Base-by-base conservation (phyloP, 2,797 vertebrate species). In the Anas acuta region DNA sequence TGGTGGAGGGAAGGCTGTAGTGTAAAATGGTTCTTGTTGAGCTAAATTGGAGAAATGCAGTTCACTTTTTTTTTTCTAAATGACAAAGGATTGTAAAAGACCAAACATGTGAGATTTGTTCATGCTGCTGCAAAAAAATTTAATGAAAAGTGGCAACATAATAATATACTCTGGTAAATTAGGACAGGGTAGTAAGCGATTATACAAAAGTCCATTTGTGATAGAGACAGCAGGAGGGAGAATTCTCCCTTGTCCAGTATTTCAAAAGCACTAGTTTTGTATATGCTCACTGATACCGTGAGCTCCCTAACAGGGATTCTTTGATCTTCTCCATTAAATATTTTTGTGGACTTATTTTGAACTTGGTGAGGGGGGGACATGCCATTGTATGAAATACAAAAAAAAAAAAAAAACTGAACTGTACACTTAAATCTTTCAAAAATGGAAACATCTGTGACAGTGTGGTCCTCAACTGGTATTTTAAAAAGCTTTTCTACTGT, bases 321-420 rank as follows among this genome's bases (percentile, higher is more conserved):
- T 97, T 98, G 90, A 97, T 97, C 92, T 96, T 91, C 81, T 84
- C 93, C 87, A 96, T 96, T 96, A 97, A 97, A 94, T 94, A 91
- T 84, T 87, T 92, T 93, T 92, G 85, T 80, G 75, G 95, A 94
- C 80, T 84, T 82, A 76, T 84, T 88, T 92, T 94, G 94, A 97
- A 97, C 95, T 91, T 71, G 25, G 53, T 80, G 67, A 92, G 84
- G 70, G n/a, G 58, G 53, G 66, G 67, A 95, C 96, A 97, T 88
- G 92, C 22, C 64, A 90, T 84, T 92, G 72, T 93, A 69, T 84
- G 71, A 89, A 97, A 93, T 53, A 26, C 14, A 26, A 14, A 35
- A 56, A 90, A 25, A 8, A 25, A 14, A 15, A 28, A 6, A 25
- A 39, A 26, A 85, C 54, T n/a, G 2, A 84, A 69, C 83, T 53